Conservation (phyloP, 2,113 vertebrate genomes). For the Megaceryle maxima region DNA sequence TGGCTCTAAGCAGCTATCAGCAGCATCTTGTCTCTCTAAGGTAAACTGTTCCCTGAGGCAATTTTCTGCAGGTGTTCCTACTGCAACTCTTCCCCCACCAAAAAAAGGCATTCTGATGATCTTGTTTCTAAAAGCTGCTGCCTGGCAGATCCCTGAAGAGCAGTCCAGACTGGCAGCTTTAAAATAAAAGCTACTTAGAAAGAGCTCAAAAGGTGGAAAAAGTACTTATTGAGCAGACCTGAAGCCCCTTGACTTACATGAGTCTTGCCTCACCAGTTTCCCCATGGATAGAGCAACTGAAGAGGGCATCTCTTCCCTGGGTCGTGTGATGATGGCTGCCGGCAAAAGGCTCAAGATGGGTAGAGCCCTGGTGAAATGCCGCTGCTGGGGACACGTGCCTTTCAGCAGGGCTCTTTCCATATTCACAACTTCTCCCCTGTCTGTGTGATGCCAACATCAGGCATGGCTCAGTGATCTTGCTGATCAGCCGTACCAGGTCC, state of each 20-base stretch:
- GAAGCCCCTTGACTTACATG: rapidly evolving
- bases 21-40: background rate
- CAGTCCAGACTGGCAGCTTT: background rate
- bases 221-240: background rate
- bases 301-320: background rate
- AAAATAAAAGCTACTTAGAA: background rate
- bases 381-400: rapidly evolving
- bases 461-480: background rate
- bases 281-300: background rate
- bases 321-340: background rate
- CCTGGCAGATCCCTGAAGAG: background rate
- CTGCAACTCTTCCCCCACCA: background rate
- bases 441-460: background rate
- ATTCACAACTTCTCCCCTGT: background rate
- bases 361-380: background rate
- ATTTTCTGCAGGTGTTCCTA: conserved; percentile 33
- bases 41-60: background rate
- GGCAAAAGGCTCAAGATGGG: background rate
- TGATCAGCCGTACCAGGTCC: rapidly evolving
- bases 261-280: background rate
- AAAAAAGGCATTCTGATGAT: background rate
- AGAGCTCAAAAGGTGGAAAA: background rate
- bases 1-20: background rate
- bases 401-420: background rate
- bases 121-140: background rate